Conservation (phyloP, 2,888 invertebrate species). For the Parnassius glacialis region DNA sequence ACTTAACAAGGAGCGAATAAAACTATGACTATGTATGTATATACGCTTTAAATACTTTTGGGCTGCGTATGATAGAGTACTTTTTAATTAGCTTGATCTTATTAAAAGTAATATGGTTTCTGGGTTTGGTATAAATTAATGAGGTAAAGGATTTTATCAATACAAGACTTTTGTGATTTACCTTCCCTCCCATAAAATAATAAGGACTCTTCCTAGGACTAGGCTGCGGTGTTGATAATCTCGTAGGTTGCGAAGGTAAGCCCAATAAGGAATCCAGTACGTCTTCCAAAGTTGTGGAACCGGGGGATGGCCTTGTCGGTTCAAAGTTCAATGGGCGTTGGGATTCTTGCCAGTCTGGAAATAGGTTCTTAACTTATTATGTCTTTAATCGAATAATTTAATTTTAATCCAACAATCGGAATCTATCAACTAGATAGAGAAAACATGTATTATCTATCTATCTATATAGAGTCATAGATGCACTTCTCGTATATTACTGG, state of each 20-base stretch:
- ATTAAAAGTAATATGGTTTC: neutral
- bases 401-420: too few species aligned
- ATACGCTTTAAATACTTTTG: too few species aligned
- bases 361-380: conserved; percentile 24
- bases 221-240: conserved; percentile 86
- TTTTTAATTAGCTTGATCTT: neutral
- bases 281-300: conserved; percentile 95
- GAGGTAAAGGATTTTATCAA: neutral
- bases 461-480: too few species aligned
- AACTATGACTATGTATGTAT: neutral
- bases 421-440: too few species aligned
- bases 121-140: neutral
- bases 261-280: conserved; percentile 95
- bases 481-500: too few species aligned
- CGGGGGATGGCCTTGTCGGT: conserved; percentile 85
- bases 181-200: conserved; percentile 75
- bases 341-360: conserved; percentile 77
- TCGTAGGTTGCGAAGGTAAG: conserved; percentile 86
- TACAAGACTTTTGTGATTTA: conserved; percentile 37
- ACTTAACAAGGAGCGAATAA: neutral
- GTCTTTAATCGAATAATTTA: neutral
- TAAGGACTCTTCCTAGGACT: conserved; percentile 78
- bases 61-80: too few species aligned
- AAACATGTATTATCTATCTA: too few species aligned
- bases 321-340: conserved; percentile 76